Evolutionary conservation across 2,797 vertebrate species (phyloP), one percentile per base, ranked within the genome.

Genomic region (Sebastes oblongus): DNA sequence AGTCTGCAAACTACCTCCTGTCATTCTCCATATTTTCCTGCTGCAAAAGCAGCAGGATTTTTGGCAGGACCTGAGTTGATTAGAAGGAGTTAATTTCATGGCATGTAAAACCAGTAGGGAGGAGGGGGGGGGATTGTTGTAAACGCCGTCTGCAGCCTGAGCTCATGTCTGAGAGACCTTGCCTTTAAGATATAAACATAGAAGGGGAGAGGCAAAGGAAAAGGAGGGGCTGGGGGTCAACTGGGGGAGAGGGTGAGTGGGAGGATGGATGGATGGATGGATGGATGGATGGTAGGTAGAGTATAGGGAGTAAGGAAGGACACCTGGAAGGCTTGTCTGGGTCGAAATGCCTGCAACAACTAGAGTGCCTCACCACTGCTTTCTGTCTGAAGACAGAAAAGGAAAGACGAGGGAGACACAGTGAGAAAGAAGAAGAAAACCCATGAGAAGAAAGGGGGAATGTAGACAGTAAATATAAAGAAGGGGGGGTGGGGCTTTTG

Each of bases 21-120:
- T 36, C 61, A 42, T 58, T 72, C 14, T 55, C 36, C 56, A 24
- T 61, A 54, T 66, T 70, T 71, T 75, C 60, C 27, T 72, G 22
- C 71, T 36, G 71, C 29, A 72, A 70, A 82, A 50, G 59, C 55
- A 52, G 13, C 52, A 52, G 13, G 59, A 36, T n/a, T 66, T n/a
- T 66, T 46, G 65, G 42, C 50, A 58, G 54, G 36, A 58, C 24
- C 62, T 50, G 62, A 83, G 85, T 86, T 91, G 84, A 90, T 92
- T 88, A 86, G 81, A 91, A 88, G 78, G 85, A 91, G 87, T 94
- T 90, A 13, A 91, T 91, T 91, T 93, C 83, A 92, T 10, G 32
- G 76, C 83, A 77, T 36, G 86, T 92, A 84, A 94, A 93, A 90
- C 6, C 86, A 82, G 20, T 46, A 36, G 60, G 88, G 79, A 73